A percentile compares a stretch with the other conserved stretches of the same genome.
These are phyloP conservation scores for Diaphora mendica DNA, from an alignment of 2,888 invertebrate genomes.

Conservation along the genomic window DNA sequence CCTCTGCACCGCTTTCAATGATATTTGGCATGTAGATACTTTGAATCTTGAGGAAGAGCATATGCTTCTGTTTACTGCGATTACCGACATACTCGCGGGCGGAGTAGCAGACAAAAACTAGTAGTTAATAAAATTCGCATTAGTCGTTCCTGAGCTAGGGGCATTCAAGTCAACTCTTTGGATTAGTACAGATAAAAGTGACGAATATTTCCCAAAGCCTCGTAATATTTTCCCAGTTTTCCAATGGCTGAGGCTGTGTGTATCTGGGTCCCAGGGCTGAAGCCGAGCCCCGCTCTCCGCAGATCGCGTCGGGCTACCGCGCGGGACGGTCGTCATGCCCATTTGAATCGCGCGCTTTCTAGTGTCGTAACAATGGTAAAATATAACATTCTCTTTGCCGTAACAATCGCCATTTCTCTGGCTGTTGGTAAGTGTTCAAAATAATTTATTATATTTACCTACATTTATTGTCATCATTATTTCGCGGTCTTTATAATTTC, in stretches of 20 bases:
- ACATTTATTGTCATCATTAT: not conserved
- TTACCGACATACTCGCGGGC: too few species aligned
- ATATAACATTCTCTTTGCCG: conserved; percentile 66
- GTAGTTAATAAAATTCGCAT: too few species aligned
- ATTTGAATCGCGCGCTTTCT: conserved; percentile 24
- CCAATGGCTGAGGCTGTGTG: conserved; percentile 30
- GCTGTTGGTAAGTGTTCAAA: conserved; percentile 68
- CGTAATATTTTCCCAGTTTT: conserved; percentile 23
- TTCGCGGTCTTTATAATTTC: not conserved
- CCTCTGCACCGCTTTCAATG: too few species aligned
- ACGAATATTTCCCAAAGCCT: not conserved
- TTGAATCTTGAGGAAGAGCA: too few species aligned
- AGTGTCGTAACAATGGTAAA: conserved; percentile 68
- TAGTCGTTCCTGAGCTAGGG: too few species aligned
- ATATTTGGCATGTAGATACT: too few species aligned
- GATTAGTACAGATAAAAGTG: not conserved
- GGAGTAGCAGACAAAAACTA: too few species aligned
- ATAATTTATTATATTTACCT: conserved; percentile 1
- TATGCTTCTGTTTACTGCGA: too few species aligned
- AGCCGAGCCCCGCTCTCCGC: conserved; percentile 40
- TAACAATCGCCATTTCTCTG: conserved; percentile 66
- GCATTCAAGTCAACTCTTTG: not conserved
- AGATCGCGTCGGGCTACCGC: conserved; percentile 54
- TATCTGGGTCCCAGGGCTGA: conserved; percentile 41
- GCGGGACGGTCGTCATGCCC: conserved; percentile 52